Percentiles rank a stretch among this genome's conserved stretches.
These are phyloP conservation scores for Oscheius sp. DNA, from an alignment of 2,888 invertebrate genomes.

Conservation along the genomic window DNA sequence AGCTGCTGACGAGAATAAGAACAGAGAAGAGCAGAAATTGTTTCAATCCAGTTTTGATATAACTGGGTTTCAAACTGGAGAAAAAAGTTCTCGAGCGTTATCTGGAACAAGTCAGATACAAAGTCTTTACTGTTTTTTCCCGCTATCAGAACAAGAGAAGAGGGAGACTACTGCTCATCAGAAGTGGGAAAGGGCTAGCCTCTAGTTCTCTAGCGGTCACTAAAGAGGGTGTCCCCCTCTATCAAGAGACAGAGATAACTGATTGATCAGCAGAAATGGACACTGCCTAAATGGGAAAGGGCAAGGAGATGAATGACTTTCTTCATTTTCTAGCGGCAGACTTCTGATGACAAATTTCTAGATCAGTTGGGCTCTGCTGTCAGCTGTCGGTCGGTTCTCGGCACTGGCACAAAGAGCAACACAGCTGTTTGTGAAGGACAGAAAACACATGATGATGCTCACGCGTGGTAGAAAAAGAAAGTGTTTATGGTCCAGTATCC, in stretches of 20 bases:
- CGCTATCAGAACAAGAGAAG: too few species aligned
- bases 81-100: too few species aligned
- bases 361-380: not conserved
- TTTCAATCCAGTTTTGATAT: too few species aligned
- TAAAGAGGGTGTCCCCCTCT: not conserved
- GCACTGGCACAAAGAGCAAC: not conserved
- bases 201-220: too few species aligned
- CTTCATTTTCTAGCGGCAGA: not conserved
- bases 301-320: not conserved
- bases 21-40: too few species aligned
- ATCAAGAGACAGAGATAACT: not conserved
- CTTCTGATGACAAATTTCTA: conserved; percentile 11
- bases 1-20: too few species aligned
- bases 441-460: conserved; percentile 5
- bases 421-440: not conserved
- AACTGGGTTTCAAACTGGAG: too few species aligned
- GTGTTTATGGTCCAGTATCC: conserved; percentile 7
- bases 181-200: too few species aligned
- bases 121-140: too few species aligned
- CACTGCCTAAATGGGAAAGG: not conserved
- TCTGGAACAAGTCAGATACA: too few species aligned
- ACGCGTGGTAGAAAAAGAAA: not conserved
- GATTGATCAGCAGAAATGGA: conserved; percentile 8
- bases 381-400: conserved; percentile 22
- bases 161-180: too few species aligned